Percentiles rank a stretch among this genome's conserved stretches.
Conservation (phyloP, 2,797 vertebrate species). For the Lutjanus argentimaculatus region DNA sequence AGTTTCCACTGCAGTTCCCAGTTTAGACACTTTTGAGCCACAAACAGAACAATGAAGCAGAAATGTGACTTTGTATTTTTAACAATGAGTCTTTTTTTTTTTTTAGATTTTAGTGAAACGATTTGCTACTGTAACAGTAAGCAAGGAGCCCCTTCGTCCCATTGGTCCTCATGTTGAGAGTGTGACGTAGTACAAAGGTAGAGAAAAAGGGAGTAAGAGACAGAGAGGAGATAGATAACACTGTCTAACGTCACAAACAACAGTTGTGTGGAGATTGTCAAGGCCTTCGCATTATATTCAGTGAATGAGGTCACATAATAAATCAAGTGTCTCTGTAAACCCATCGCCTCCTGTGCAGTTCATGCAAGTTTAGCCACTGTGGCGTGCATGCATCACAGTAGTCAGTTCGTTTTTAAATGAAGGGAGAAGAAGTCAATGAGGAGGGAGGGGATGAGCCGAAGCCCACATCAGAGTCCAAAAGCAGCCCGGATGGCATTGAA, state of each 20-base stretch:
- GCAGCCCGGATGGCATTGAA: conserved; percentile 25
- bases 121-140: conserved; percentile 80
- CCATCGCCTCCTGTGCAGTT: conserved; percentile 31
- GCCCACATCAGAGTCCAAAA: conserved; percentile 37
- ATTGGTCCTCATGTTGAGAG: conserved; percentile 70
- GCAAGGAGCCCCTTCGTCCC: conserved; percentile 82
- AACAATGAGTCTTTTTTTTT: conserved; percentile 17
- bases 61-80: conserved; percentile 45
- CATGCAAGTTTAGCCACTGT: conserved; percentile 40
- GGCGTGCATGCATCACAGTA: conserved; percentile 62
- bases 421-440: conserved; percentile 33
- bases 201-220: conserved; percentile 48
- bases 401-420: conserved; percentile 49
- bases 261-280: conserved; percentile 83
- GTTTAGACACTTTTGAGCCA: conserved; percentile 46
- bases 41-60: conserved; percentile 40
- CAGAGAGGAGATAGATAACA: conserved; percentile 35
- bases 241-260: conserved; percentile 49
- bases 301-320: conserved; percentile 60
- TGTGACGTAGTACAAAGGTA: conserved; percentile 52
- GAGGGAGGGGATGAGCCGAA: conserved; percentile 20
- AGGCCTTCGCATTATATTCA: conserved; percentile 69
- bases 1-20: conserved; percentile 52
- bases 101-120: conserved; percentile 39
- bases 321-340: conserved; percentile 59